These are phyloP conservation scores for Eristalinus aeneus DNA, from an alignment of 2,888 invertebrate genomes.

Conservation along the genomic window DNA sequence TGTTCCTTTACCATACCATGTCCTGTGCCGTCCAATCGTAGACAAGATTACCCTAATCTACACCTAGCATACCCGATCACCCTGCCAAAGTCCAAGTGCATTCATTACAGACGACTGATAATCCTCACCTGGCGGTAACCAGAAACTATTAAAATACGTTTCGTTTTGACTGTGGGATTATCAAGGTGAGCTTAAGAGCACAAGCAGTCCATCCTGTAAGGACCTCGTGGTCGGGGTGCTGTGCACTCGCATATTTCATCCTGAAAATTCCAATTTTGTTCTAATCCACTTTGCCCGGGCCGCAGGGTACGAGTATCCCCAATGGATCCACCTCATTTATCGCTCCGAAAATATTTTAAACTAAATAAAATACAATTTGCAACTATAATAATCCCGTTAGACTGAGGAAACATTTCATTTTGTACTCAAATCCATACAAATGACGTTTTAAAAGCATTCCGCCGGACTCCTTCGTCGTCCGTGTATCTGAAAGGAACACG, in stretches of 20 bases:
- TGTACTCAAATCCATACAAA: constrained; percentile 72
- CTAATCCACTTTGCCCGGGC: constrained; percentile 61
- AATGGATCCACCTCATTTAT: constrained; percentile 36
- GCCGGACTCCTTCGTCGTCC: constrained; percentile 18
- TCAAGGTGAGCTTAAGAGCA: constrained; percentile 56
- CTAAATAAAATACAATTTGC: constrained; percentile 72
- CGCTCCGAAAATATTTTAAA: constrained; percentile 65
- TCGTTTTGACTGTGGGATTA: constrained; percentile 42
- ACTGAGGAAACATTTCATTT: constrained; percentile 71
- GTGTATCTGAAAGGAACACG: background rate
- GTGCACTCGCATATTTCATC: constrained; percentile 51
- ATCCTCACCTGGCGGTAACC: constrained; percentile 18
- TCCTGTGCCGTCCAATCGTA: background rate
- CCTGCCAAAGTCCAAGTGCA: background rate
- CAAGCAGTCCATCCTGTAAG: constrained; percentile 15
- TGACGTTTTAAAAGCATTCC: constrained; percentile 71
- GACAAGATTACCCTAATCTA: background rate
- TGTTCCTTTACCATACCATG: background rate
- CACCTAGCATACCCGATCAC: background rate
- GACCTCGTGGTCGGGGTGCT: background rate
- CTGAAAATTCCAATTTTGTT: constrained; percentile 63
- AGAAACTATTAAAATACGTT: constrained; percentile 38
- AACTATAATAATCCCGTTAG: constrained; percentile 73
- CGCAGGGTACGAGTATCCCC: background rate
- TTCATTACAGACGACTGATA: constrained; percentile 13